Conservation (phyloP, 2,113 vertebrate species). For the Steatornis caripensis region DNA sequence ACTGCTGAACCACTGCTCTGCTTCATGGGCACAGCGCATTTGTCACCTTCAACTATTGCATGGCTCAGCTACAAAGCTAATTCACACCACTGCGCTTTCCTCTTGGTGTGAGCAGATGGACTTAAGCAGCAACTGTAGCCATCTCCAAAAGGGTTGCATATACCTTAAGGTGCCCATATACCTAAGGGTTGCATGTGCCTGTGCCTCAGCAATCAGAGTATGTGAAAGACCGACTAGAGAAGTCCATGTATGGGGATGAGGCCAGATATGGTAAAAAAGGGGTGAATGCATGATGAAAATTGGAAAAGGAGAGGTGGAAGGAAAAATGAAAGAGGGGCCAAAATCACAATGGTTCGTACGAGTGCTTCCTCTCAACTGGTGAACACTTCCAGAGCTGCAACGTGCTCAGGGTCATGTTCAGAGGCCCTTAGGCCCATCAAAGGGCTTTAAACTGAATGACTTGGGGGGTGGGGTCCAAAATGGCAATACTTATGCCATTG, state of each 20-base stretch:
- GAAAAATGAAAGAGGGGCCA: not conserved
- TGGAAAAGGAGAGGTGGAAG: not conserved
- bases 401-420: not conserved
- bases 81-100: not conserved
- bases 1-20: not conserved
- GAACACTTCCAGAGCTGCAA: not conserved
- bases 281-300: not conserved
- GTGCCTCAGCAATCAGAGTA: not conserved
- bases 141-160: not conserved
- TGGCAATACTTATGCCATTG: too few relatives aligned
- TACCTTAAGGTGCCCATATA: not conserved
- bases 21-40: rapidly evolving
- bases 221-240: not conserved
- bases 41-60: not conserved
- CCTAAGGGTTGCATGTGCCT: not conserved
- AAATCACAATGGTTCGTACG: not conserved
- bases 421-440: not conserved
- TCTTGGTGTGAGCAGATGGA: not conserved
- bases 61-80: not conserved
- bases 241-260: not conserved
- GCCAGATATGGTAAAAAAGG: not conserved
- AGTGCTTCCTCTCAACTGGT: not conserved
- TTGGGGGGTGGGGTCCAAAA: too few relatives aligned
- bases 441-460: too few relatives aligned
- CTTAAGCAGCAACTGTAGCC: not conserved